Evolutionary conservation across 2,797 vertebrate genomes (phyloP).

Genomic region (Intellagama lesueurii): DNA sequence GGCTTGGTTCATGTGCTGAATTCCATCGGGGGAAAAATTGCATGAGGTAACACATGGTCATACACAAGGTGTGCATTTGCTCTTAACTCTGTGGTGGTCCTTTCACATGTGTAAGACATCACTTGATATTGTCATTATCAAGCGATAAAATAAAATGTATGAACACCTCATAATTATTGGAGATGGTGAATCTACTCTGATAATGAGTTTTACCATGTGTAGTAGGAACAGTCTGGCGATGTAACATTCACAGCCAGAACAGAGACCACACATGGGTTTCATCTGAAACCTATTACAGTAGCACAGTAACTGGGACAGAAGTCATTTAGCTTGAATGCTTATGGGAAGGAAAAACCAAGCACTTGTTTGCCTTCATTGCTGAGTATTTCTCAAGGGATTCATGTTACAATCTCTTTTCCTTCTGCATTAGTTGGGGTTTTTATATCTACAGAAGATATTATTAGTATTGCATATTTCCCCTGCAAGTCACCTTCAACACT

Average conservation of each 20-base stretch:
- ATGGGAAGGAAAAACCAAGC: neutral
- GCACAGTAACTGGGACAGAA: neutral
- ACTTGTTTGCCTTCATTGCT: neutral
- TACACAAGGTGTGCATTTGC: neutral
- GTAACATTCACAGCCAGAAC: conserved; percentile 5
- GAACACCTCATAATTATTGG: neutral
- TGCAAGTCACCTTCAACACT: neutral
- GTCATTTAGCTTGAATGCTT: neutral
- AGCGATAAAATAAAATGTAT: neutral
- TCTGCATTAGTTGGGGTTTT: conserved; percentile 14
- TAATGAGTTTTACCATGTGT: neutral
- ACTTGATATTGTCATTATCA: neutral
- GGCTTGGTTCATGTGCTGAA: neutral
- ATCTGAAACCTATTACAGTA: conserved; percentile 11
- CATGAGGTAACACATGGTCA: neutral
- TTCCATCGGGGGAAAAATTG: neutral
- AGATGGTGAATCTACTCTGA: neutral
- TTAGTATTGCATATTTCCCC: neutral
- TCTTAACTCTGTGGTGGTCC: too few species aligned
- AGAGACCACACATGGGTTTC: neutral
- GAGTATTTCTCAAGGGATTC: conserved; percentile 10
- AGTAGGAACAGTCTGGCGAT: neutral
- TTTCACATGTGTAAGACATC: neutral
- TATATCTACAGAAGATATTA: neutral
- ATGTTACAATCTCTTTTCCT: conserved; percentile 3